Base-by-base conservation (phyloP, 2,888 invertebrate genomes). In the Oscheius sp. region DNA sequence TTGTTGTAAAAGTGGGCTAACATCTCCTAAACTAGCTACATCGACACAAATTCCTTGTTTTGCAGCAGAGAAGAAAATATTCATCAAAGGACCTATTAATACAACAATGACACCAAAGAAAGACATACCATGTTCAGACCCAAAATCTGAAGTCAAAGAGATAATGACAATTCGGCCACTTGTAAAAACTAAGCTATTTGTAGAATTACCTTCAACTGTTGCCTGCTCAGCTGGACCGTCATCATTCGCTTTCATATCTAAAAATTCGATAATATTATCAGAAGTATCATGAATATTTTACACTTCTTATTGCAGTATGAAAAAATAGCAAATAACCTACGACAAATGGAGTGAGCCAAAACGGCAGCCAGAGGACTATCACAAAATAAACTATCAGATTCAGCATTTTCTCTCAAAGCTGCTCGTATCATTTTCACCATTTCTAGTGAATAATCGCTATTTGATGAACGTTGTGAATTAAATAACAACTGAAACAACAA, bases 61-160 rank as follows among this genome's bases (percentile, higher is more conserved):
- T 5, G 75, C 73, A 1, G 78, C 75, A 1, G 78, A 72, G 63
- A 78, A 78, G 66, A 78, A 78, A 2, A 78, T 30, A 67, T 78
- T 78, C 75, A 78, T 75, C 28, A 78, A 63, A 9, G 73, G 49
- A 1, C 73, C 72, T 73, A 36, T 1, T 61, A 47, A 45, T 38
- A 20, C 22, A n/a, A 14, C 17, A 54, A 9, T n/a, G 12, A 14
- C n/a, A 28, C 9, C 32, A 33, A 56, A 32, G 36, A 33, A 1
- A 20, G 14, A 49, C 57, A 30, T 32, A 71, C 76, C 71, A 50
- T 77, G 73, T 65, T 77, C 77, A 12, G 59, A 63, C 20, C 74
- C 77, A 38, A 71, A 69, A 49, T 73, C 67, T 2, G 68, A 38
- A 1, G 74, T 71, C 66, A 77, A 72, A 14, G 72, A 70, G 45